Conservation (phyloP, 2,888 invertebrate genomes). For the Notodonta dromedarius region DNA sequence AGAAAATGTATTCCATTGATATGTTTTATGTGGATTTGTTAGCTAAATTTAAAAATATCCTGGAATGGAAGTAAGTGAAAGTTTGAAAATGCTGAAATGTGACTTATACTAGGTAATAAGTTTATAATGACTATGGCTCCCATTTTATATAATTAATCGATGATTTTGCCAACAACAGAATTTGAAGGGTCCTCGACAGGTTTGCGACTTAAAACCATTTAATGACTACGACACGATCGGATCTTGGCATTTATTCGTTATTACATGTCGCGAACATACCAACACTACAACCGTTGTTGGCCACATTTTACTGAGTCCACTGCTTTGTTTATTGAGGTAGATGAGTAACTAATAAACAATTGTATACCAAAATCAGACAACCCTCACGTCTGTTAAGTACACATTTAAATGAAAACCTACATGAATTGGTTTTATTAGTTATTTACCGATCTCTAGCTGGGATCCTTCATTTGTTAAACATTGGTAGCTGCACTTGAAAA, state of each 20-base stretch:
- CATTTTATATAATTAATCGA: too few species aligned
- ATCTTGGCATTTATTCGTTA: background rate
- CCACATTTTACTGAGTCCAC: background rate
- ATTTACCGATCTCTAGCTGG: background rate
- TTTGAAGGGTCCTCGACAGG: too few species aligned
- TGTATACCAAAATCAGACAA: too few species aligned
- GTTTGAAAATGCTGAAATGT: too few species aligned
- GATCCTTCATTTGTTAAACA: background rate
- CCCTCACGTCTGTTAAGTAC: too few species aligned
- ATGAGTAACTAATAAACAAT: background rate
- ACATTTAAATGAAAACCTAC: background rate
- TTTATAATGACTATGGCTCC: too few species aligned
- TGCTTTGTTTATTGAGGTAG: background rate
- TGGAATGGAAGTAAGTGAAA: background rate
- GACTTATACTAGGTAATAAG: too few species aligned
- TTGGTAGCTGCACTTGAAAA: constrained; percentile 9
- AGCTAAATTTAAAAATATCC: background rate
- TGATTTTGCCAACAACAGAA: too few species aligned
- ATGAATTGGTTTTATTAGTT: background rate
- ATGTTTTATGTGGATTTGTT: background rate
- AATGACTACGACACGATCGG: too few species aligned
- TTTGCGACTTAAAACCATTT: too few species aligned
- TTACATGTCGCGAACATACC: background rate
- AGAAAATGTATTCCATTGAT: background rate
- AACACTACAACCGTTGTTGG: background rate